Evolutionary conservation across 2,888 invertebrate species (phyloP), one percentile per base, ranked within the genome.

Genomic region (Torymus tubicola): DNA sequence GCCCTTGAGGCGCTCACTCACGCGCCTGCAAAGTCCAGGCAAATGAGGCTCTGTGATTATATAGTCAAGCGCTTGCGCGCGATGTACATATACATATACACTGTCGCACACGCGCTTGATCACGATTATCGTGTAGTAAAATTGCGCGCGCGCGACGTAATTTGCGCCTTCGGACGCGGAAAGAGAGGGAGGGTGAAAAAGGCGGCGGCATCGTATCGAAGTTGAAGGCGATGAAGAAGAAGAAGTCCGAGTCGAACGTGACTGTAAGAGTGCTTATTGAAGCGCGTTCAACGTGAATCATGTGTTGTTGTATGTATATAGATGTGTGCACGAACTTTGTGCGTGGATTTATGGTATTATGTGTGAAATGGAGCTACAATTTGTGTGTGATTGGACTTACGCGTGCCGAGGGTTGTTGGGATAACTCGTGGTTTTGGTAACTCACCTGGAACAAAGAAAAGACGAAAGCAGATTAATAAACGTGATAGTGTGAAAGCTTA

Each of bases 11-110:
- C 67, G 42, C 8, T 42, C 42, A 8, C 60, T 13, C 13, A 14
- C 8, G 18, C 42, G n/a, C 31, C 61, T 53, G 61, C 24, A 12
- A 61, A 42, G 69, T 31, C 65, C 63, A 75, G 63, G 70, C 70
- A 80, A 80, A 80, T 80, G 74, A 75, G 75, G 70, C 57, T 24
- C 5, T 68, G 64, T 65, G 70, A 80, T 80, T 80, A 68, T 55
- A 73, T 42, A 42, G 42, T 42, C 42, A 42, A 42, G 42, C 42
- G 8, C 42, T 5, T 8, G 42, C 31, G 3, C 8, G 31, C 42
- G 42, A 42, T 5, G 42, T 42, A 42, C 31, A 31, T 42, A 42
- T 8, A 42, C 8, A 1, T 74, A 52, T 63, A 68, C 18, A n/a
- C n/a, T 2, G 21, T 21, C 67, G 11, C 21, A 12, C 52, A 16